These are phyloP conservation scores for Nasua narica DNA, from an alignment of 2,797 vertebrate genomes.

Conservation along the genomic window DNA sequence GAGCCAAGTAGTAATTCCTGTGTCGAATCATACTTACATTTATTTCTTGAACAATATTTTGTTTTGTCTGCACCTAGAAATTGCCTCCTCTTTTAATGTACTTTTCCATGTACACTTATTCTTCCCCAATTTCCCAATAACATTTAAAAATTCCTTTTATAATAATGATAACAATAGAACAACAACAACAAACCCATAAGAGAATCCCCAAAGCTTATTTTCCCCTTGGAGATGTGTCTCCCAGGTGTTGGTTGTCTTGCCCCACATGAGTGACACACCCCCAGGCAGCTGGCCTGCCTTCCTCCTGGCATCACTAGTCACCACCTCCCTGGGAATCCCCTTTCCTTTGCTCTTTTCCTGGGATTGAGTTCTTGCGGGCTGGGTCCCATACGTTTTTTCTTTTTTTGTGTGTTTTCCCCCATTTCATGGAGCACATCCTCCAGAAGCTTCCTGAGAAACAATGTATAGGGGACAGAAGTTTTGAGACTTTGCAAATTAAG, in stretches of 20 bases:
- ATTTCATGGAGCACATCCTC: background rate
- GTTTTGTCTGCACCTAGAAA: background rate
- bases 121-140: background rate
- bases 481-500: background rate
- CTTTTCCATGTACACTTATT: background rate
- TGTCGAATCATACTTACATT: background rate
- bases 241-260: background rate
- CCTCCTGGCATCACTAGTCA: background rate
- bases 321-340: background rate
- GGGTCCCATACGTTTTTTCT: background rate
- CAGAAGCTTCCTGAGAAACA: background rate
- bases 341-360: background rate
- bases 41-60: background rate
- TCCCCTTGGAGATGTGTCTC: background rate
- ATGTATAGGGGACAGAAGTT: background rate
- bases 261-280: background rate
- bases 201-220: background rate
- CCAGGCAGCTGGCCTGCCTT: background rate
- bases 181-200: background rate
- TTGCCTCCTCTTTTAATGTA: background rate
- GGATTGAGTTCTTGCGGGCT: background rate
- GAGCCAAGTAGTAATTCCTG: background rate
- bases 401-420: background rate
- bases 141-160: background rate
- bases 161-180: background rate